Conservation (phyloP, 1,140 invertebrate genomes). For the Melanaphis sacchari region DNA sequence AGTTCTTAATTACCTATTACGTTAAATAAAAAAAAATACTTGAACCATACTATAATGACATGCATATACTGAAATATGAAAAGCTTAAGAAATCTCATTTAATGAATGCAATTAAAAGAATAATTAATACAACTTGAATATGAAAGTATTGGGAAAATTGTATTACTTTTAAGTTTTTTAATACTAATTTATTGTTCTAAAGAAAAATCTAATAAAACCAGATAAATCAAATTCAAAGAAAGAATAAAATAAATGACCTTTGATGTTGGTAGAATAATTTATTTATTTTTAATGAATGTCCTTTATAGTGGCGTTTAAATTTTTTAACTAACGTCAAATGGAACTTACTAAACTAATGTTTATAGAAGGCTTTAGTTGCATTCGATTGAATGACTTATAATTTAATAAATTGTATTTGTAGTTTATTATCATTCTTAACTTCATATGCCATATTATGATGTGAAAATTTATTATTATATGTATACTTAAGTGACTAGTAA, state of each 20-base stretch:
- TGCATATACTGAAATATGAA: background rate
- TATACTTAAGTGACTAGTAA: too few relatives aligned
- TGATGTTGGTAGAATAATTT: background rate
- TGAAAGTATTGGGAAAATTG: slow-evolving; percentile 23
- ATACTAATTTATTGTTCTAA: background rate
- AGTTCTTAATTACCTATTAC: background rate
- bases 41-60: background rate
- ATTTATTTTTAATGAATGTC: slow-evolving; percentile 17
- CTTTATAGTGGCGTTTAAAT: background rate
- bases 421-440: background rate
- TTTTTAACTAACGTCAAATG: background rate
- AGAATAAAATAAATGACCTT: background rate
- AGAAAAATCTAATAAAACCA: background rate
- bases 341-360: slow-evolving; percentile 7
- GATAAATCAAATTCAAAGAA: background rate
- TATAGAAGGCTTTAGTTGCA: background rate
- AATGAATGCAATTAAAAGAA: background rate
- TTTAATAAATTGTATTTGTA: background rate
- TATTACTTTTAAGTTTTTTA: background rate
- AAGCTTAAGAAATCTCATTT: background rate
- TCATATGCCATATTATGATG: background rate
- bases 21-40: background rate
- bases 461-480: background rate
- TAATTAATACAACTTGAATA: slow-evolving; percentile 2
- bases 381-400: background rate